Conservation (phyloP, 2,113 vertebrate genomes). For the Trichomycterus rosablanca region DNA sequence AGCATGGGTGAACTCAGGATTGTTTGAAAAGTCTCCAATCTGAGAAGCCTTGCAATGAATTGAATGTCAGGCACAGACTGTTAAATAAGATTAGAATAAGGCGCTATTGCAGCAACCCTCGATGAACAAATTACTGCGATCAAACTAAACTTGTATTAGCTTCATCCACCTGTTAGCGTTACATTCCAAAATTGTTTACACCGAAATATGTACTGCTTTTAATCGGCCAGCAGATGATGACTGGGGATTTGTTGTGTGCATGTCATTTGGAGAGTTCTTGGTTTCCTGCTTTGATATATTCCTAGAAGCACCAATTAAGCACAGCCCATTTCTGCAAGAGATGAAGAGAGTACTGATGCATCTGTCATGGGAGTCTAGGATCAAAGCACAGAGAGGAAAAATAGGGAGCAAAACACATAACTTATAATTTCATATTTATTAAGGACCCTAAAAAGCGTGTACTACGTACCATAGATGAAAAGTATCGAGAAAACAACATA, state of each 20-base stretch:
- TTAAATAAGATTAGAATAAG: constrained; percentile 82
- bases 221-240: constrained; percentile 29
- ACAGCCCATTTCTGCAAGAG: constrained; percentile 59
- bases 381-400: constrained; percentile 59
- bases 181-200: constrained; percentile 49
- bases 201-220: constrained; percentile 44
- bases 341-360: constrained; percentile 60
- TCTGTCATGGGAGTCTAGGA: constrained; percentile 64
- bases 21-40: constrained; percentile 82
- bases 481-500: constrained; percentile 48
- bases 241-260: constrained; percentile 50
- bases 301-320: constrained; percentile 65
- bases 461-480: constrained; percentile 56
- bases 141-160: constrained; percentile 51
- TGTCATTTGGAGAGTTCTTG: constrained; percentile 56
- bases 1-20: constrained; percentile 81
- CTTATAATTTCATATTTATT: constrained; percentile 64
- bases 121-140: constrained; percentile 55
- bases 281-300: constrained; percentile 69
- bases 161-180: constrained; percentile 49
- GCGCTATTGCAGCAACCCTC: constrained; percentile 58
- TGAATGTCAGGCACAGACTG: constrained; percentile 73
- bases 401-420: constrained; percentile 50
- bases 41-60: constrained; percentile 67
- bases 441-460: constrained; percentile 60